Evolutionary conservation across 2,888 invertebrate species (phyloP), one percentile per base, ranked within the genome.

Genomic region (Drosophila robusta): DNA sequence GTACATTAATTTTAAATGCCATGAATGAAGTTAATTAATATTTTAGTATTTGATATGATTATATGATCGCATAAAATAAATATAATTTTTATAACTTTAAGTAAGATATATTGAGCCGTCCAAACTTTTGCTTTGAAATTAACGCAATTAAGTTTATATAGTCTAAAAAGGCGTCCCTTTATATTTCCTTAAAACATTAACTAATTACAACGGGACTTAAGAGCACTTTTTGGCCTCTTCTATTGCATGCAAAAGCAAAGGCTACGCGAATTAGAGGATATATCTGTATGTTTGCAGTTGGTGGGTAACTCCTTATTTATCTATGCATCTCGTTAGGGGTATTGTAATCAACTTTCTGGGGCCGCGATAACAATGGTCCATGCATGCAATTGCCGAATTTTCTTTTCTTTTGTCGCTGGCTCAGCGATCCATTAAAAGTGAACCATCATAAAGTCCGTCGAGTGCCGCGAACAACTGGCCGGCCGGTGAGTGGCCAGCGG

Each of bases 391-490:
- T 79, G 76, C 80, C 86, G 38, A 79, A 85, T 61, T 82, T 76
- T 74, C 57, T 51, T 60, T 55, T 47, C 58, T 55, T 62, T 63
- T 42, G 72, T 47, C 26, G 42, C 38, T 44, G 41, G 55, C 60
- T 29, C 29, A 61, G 34, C 74, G 71, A 67, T 73, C 76, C 81
- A 80, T 77, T 82, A 77, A 70, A 71, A 74, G 75, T 74, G 79
- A 81, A 83, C 68, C 80, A 80, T 85, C 79, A 81, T 78, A 81
- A 78, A 80, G 74, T 68, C 52, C 51, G 26, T 9, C 16, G 55
- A 58, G 26, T 36, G 24, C 47, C 5, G 54, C 32, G 14, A n/a
- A 14, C 24, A 49, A 12, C 56, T 38, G 38, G 18, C n/a, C 32
- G 7, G 54, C 22, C 39, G 46, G 72, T 52, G 74, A 51, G 63